Evolutionary conservation across 2,113 vertebrate genomes (phyloP).

Genomic region (Chauna torquata): DNA sequence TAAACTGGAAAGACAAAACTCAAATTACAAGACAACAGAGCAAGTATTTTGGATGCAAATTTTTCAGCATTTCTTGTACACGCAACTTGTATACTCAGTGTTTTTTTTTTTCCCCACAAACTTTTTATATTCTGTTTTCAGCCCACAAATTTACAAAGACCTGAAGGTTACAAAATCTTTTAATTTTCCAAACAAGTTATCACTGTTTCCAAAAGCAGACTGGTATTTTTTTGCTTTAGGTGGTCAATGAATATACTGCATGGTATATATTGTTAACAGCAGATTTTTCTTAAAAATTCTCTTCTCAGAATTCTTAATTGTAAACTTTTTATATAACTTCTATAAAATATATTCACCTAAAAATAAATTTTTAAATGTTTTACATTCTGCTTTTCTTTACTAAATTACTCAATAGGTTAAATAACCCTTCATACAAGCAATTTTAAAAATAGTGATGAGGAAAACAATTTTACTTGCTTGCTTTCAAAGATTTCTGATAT

Average conservation of each 20-base stretch:
- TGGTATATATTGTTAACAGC: background rate
- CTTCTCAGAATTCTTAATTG: background rate
- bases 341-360: background rate
- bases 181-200: background rate
- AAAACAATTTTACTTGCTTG: background rate
- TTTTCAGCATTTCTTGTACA: background rate
- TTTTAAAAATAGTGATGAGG: background rate
- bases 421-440: background rate
- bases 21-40: background rate
- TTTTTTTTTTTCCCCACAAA: background rate
- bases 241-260: background rate
- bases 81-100: background rate
- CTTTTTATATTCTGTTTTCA: background rate
- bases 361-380: background rate
- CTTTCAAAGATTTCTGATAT: background rate
- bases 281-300: background rate
- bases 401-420: background rate
- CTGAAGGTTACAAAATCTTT: background rate
- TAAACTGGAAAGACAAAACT: background rate
- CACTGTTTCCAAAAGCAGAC: background rate
- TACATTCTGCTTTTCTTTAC: background rate
- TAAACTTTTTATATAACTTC: background rate
- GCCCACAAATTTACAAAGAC: background rate
- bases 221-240: background rate
- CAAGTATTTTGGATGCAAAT: background rate